Percentiles rank a stretch among this genome's conserved stretches.
phyloP scores from a whole-genome alignment of 2,113 vertebrate genomes.

The Leptocoma aspasia region DNA sequence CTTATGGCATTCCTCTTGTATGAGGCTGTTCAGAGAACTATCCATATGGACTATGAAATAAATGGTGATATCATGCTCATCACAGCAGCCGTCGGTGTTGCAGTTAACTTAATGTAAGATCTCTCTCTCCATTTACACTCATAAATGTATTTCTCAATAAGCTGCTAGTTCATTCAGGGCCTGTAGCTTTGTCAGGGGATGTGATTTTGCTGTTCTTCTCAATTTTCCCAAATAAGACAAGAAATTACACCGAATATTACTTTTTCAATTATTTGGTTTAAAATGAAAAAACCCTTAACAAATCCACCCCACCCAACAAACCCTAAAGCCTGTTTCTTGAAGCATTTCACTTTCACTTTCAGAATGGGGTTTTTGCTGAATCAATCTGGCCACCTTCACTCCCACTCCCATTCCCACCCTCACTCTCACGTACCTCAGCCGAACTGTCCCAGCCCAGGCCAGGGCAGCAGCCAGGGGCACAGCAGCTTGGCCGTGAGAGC shows the following conservation, averaged over 20 bases:
- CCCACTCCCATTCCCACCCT: slow-evolving; percentile 81
- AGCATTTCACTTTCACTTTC: slow-evolving; percentile 28
- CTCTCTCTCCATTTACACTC: not conserved
- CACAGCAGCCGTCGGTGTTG: slow-evolving; percentile 93
- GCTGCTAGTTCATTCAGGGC: not conserved
- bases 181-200: not conserved
- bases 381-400: slow-evolving; percentile 89
- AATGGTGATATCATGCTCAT: slow-evolving; percentile 98
- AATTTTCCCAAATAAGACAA: not conserved
- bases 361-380: slow-evolving; percentile 98
- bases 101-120: slow-evolving; percentile 93
- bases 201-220: not conserved
- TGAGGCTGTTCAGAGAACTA: slow-evolving; percentile 92
- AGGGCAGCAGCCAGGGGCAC: slow-evolving; percentile 48
- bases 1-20: slow-evolving; percentile 88
- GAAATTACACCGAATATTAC: not conserved
- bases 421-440: slow-evolving; percentile 66
- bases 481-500: slow-evolving; percentile 91
- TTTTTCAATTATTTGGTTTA: not conserved
- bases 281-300: not conserved
- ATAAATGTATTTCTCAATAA: slow-evolving; percentile 1
- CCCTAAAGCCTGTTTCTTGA: not conserved
- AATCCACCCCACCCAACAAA: not conserved
- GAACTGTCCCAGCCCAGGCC: not conserved
- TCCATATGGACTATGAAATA: slow-evolving; percentile 91